Conservation (phyloP, 2,113 vertebrate species). For the Tinamus guttatus region DNA sequence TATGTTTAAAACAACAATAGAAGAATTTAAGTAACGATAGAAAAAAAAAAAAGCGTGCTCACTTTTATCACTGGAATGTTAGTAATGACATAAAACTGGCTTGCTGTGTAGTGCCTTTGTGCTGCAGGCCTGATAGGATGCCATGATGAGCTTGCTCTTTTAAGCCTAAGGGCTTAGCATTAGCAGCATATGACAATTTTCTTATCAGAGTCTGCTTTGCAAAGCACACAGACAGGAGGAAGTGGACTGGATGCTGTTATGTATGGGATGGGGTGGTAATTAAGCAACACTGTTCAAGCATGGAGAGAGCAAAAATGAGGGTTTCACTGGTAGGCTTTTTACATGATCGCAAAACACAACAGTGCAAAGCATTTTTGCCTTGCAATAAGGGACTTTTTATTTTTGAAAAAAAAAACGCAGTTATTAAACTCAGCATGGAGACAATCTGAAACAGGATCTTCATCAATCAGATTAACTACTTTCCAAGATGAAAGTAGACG, state of each 20-base stretch:
- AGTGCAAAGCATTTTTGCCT: slow-evolving; percentile 47
- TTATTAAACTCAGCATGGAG: slow-evolving; percentile 87
- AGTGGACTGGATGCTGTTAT: not conserved
- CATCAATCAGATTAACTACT: slow-evolving; percentile 93
- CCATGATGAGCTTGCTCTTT: slow-evolving; percentile 54
- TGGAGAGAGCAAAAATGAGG: not conserved
- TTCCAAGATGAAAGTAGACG: slow-evolving; percentile 86
- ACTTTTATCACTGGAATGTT: not conserved
- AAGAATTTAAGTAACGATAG: slow-evolving; percentile 28
- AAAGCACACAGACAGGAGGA: not conserved
- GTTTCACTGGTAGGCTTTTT: not conserved
- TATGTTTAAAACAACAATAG: slow-evolving; percentile 8
- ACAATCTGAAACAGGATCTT: slow-evolving; percentile 89
- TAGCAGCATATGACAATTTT: slow-evolving; percentile 53
- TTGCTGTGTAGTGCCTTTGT: slow-evolving; percentile 6
- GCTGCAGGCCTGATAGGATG: slow-evolving; percentile 37
- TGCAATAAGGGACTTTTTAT: slow-evolving; percentile 58
- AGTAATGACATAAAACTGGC: slow-evolving; percentile 52
- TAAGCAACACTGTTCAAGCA: slow-evolving; percentile 38
- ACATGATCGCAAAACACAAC: slow-evolving; percentile 2
- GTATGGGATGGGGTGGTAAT: slow-evolving; percentile 32
- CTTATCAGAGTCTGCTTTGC: slow-evolving; percentile 46
- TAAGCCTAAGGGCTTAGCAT: slow-evolving; percentile 63
- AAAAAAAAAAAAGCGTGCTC: slow-evolving; percentile 7
- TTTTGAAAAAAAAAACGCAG: slow-evolving; percentile 25